Evolutionary conservation across 2,113 vertebrate genomes (phyloP).

Genomic region (Lepisosteus oculatus): DNA sequence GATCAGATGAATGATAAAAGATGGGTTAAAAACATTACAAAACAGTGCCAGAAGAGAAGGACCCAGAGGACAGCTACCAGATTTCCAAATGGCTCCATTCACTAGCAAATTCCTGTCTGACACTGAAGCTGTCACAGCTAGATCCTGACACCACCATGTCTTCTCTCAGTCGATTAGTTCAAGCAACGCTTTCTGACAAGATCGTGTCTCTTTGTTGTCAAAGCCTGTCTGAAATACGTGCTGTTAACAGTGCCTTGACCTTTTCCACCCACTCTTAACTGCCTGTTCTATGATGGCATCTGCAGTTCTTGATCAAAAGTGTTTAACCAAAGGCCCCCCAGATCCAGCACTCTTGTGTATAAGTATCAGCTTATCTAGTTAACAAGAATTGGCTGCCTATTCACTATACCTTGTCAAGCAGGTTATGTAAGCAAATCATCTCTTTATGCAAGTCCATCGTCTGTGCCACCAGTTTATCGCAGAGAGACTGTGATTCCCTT

Average conservation of each 20-base stretch:
- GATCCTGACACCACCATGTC: constrained; percentile 45
- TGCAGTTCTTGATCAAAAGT: background rate
- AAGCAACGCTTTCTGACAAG: constrained; percentile 74
- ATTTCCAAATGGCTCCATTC: constrained; percentile 77
- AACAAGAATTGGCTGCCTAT: background rate
- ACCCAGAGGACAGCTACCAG: constrained; percentile 21
- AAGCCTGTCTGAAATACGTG: constrained; percentile 81
- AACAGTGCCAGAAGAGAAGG: background rate
- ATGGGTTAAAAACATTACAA: background rate
- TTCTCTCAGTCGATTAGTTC: constrained; percentile 63
- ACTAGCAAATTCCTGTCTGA: constrained; percentile 82
- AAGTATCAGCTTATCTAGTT: background rate
- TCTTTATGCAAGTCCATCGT: constrained; percentile 75
- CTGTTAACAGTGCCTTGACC: constrained; percentile 79
- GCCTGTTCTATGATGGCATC: constrained; percentile 39
- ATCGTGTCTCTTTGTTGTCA: constrained; percentile 68
- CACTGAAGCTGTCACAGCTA: constrained; percentile 71
- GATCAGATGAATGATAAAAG: background rate
- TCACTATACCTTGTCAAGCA: constrained; percentile 72
- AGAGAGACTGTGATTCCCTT: constrained; percentile 62
- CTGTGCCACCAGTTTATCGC: constrained; percentile 69
- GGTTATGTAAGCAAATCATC: constrained; percentile 70
- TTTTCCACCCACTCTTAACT: constrained; percentile 60
- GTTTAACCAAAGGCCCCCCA: too few species aligned
- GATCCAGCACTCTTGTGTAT: constrained; percentile 44